Percentiles rank a stretch among this genome's conserved stretches.
phyloP scores from a whole-genome alignment of 2,888 invertebrate species.

The Dryomyza anilis region DNA sequence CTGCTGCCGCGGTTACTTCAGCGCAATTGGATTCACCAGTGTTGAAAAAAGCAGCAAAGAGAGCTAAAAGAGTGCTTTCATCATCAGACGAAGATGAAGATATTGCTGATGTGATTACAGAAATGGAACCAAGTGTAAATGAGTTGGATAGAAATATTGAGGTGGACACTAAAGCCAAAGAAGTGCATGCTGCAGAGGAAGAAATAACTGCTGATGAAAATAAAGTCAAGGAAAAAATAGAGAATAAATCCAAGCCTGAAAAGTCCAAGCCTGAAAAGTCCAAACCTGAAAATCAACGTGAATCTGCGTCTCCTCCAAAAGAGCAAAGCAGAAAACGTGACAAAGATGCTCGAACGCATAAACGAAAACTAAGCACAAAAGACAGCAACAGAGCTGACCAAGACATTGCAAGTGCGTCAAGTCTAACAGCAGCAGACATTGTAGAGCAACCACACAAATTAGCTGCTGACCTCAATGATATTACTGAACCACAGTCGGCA shows the following conservation, averaged over 20 bases:
- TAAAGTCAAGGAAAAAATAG: background rate
- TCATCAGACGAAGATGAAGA: constrained; percentile 6
- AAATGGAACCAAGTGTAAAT: background rate
- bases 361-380: too few relatives aligned
- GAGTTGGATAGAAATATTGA: background rate
- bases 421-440: background rate
- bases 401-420: background rate
- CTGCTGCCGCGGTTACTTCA: background rate
- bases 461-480: background rate
- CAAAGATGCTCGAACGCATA: too few relatives aligned
- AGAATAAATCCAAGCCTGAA: too few relatives aligned
- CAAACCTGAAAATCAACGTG: too few relatives aligned
- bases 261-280: too few relatives aligned
- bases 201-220: background rate
- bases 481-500: background rate
- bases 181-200: background rate
- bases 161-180: background rate
- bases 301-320: too few relatives aligned
- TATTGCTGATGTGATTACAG: background rate
- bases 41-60: background rate
- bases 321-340: too few relatives aligned
- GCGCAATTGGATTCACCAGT: background rate
- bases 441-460: background rate
- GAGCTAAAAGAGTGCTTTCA: background rate
- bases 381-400: background rate